Conservation (phyloP, 2,888 invertebrate genomes). For the Dryobotodes eremita region DNA sequence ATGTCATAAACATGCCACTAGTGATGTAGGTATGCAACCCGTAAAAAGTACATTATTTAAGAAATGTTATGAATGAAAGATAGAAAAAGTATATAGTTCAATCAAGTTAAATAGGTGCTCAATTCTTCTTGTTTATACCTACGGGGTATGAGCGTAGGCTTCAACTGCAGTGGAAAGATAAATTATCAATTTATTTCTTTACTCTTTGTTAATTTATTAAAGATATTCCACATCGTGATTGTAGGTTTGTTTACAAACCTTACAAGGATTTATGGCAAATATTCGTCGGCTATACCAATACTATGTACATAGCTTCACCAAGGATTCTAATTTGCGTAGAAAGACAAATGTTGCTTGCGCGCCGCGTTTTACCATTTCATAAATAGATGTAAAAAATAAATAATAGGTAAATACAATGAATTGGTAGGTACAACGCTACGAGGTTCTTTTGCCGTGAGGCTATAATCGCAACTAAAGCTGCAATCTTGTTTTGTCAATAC, state of each 20-base stretch:
- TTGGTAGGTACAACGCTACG: not conserved
- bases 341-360: not conserved
- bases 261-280: not conserved
- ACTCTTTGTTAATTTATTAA: not conserved
- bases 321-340: not conserved
- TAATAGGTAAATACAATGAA: not conserved
- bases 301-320: not conserved
- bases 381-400: not conserved
- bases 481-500: not conserved
- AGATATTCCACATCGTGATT: not conserved
- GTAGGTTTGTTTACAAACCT: constrained; percentile 4
- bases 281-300: not conserved
- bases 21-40: not conserved
- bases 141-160: not conserved
- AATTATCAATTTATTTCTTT: not conserved
- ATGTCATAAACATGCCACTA: not conserved
- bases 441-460: no score
- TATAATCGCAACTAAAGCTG: not conserved
- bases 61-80: not conserved
- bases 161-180: not conserved
- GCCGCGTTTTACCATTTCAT: not conserved
- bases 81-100: not conserved
- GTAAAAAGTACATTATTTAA: not conserved
- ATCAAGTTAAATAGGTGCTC: not conserved
- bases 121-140: not conserved